phyloP scores from a whole-genome alignment of 2,888 invertebrate species.

The Leptarthrus brevirostris region DNA sequence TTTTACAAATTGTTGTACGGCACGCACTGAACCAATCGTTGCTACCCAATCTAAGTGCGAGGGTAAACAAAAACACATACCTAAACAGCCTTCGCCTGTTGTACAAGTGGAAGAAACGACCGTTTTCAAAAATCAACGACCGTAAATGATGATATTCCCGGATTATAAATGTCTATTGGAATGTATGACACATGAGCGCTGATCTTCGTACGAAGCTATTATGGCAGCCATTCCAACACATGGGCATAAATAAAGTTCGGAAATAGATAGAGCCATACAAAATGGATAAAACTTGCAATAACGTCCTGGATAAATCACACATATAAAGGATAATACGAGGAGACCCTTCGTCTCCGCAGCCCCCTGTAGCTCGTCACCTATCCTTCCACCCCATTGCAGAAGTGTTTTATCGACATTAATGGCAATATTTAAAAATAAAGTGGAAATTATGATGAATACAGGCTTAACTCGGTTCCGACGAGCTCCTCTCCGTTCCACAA shows the following conservation, averaged over 20 bases:
- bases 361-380: neutral
- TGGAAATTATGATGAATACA: constrained; percentile 50
- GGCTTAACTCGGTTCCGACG: constrained; percentile 10
- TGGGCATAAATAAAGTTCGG: constrained; percentile 43
- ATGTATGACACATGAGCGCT: constrained; percentile 36
- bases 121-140: constrained; percentile 49
- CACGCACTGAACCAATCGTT: constrained; percentile 27
- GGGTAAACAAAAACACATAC: constrained; percentile 16
- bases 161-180: constrained; percentile 47
- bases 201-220: constrained; percentile 37
- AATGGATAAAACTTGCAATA: constrained; percentile 46
- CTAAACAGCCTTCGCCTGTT: neutral
- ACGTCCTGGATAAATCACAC: constrained; percentile 39
- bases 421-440: constrained; percentile 52
- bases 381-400: neutral
- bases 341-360: neutral
- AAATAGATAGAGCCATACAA: constrained; percentile 44
- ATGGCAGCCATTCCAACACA: constrained; percentile 29
- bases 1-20: constrained; percentile 38
- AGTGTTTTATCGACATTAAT: constrained; percentile 45
- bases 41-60: constrained; percentile 9
- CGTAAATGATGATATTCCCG: constrained; percentile 50
- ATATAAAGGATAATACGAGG: constrained; percentile 41
- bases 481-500: neutral
- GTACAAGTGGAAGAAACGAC: constrained; percentile 33